Percentiles rank a stretch among this genome's conserved stretches.
Conservation (phyloP, 1,140 invertebrate species). For the Aradophagus sp. region DNA sequence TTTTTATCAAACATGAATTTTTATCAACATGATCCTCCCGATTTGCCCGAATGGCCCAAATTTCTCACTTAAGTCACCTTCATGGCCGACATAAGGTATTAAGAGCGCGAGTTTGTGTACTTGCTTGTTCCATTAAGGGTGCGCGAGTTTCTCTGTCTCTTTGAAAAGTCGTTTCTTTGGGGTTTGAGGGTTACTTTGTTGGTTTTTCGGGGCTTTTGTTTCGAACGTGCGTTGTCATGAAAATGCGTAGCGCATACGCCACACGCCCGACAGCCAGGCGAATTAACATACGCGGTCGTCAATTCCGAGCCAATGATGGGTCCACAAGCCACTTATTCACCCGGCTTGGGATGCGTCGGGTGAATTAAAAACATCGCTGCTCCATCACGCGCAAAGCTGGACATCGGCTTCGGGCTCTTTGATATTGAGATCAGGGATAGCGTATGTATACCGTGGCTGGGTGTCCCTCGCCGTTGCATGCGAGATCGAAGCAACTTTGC, state of each 20-base stretch:
- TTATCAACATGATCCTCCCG: too few species aligned
- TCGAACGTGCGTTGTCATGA: conserved; percentile 28
- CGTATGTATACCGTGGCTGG: conserved; percentile 35
- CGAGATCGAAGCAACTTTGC: conserved; percentile 25
- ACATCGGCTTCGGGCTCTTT: conserved; percentile 57
- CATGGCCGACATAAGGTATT: too few species aligned
- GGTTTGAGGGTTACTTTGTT: conserved; percentile 19
- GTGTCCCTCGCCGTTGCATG: conserved; percentile 34
- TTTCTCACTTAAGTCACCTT: too few species aligned
- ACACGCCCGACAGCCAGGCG: conserved; percentile 22
- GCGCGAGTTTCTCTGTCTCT: too few species aligned
- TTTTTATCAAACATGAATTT: too few species aligned
- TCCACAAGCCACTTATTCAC: conserved; percentile 53
- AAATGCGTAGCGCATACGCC: conserved; percentile 41
- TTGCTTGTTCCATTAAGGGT: too few species aligned
- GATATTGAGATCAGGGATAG: conserved; percentile 57
- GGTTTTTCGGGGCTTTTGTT: conserved; percentile 16
- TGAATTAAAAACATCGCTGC: conserved; percentile 57
- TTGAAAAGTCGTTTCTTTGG: too few species aligned
- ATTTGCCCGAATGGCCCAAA: too few species aligned
- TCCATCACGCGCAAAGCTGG: conserved; percentile 49
- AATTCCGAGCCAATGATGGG: conserved; percentile 49
- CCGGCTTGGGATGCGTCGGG: conserved; percentile 34
- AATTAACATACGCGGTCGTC: conserved; percentile 51
- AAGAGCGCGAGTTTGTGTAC: too few species aligned